Conservation (phyloP, 2,797 vertebrate genomes). For the Halcyon smyrnensis region DNA sequence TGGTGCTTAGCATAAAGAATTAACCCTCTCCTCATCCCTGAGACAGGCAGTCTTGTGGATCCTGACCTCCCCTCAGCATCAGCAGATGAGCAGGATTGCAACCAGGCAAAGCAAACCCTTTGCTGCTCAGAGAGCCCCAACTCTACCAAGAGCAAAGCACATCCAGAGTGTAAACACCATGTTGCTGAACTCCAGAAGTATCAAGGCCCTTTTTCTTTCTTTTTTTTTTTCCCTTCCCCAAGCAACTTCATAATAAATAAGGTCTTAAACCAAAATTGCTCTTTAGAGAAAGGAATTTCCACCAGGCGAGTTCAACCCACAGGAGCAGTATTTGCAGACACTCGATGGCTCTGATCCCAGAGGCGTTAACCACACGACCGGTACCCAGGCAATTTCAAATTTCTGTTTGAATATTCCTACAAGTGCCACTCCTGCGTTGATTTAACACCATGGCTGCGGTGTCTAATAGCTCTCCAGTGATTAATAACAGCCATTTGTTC, state of each 20-base stretch:
- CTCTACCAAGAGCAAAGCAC: no score
- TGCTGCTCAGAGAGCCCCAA: background rate
- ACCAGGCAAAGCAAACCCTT: background rate
- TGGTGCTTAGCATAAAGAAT: fast-evolving
- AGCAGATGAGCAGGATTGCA: background rate
- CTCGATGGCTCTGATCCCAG: background rate
- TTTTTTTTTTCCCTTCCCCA: fast-evolving
- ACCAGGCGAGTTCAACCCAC: fast-evolving
- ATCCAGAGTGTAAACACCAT: background rate
- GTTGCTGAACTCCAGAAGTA: background rate
- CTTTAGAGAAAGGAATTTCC: background rate
- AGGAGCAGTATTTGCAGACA: background rate
- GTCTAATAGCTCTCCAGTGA: constrained; percentile 74
- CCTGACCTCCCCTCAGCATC: background rate
- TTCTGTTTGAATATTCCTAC: constrained; percentile 54
- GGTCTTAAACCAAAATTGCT: background rate
- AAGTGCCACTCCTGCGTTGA: constrained; percentile 63
- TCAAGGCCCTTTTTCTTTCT: background rate
- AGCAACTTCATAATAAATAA: background rate
- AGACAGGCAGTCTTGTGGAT: fast-evolving
- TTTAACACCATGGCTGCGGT: constrained; percentile 65
- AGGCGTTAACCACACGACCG: background rate
- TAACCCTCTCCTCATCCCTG: background rate
- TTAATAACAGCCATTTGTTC: constrained; percentile 81
- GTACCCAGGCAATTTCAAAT: background rate